Evolutionary conservation across 2,113 vertebrate species (phyloP), one percentile per base, ranked within the genome.

Genomic region (Apus apus): DNA sequence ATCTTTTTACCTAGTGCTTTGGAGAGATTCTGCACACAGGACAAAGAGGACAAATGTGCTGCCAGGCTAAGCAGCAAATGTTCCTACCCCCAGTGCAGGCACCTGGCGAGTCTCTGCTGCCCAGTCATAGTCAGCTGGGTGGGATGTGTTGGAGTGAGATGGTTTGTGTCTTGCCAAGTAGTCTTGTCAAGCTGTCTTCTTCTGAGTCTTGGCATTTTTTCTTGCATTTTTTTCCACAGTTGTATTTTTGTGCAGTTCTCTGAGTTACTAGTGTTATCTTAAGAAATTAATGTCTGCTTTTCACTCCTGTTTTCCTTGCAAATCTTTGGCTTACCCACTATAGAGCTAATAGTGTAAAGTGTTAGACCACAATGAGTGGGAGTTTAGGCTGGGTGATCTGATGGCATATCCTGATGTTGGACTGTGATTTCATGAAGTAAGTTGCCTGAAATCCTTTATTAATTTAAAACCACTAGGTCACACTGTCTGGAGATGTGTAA

Each of bases 211-310:
- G 1, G 15, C 43, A 19, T n/a, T 56, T 57, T 67, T 56, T 65
- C 7, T 20, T 30, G 36, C 0, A 0, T 0, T 20, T 56, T 74
- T 58, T 68, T 58, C 61, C 6, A 0, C 17, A 8, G 10, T 75
- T 43, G 25, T 58, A 3, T 79, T 87, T 83, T 87, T 53, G 29
- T 68, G 15, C 21, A 32, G 32, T 15, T 87, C 36, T 50, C 19
- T 11, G 29, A 43, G 34, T 64, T 56, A 26, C 25, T 34, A 16
- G 34, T 80, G 26, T 48, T 75, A 30, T 46, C 34, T 64, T 72
- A 21, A 76, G 53, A 68, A 83, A 56, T 68, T 9, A 19, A n/a
- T 26, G 27, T 75, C 23, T 74, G 3, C 8, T 21, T 32, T 3
- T 56, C 8, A 1, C 53, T 90, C 21, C 10, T 54, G 0, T 34